Evolutionary conservation across 2,113 vertebrate genomes (phyloP).

Genomic region (Heterotis niloticus): DNA sequence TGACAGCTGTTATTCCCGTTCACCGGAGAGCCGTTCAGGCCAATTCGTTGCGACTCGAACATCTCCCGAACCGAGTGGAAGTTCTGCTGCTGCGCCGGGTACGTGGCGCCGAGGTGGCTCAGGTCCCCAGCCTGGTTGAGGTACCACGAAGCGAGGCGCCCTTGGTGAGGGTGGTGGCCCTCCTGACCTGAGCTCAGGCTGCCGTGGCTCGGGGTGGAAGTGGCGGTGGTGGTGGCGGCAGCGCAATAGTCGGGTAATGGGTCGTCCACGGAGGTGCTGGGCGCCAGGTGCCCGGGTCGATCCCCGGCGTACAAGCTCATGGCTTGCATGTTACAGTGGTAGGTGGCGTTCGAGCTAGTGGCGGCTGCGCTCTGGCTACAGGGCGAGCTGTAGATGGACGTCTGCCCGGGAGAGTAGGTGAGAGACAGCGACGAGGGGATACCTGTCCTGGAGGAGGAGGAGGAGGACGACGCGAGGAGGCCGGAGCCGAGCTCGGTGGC

Average conservation of each 20-base stretch:
- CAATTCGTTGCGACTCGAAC: constrained; percentile 85
- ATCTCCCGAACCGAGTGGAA: constrained; percentile 88
- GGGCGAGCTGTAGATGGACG: constrained; percentile 78
- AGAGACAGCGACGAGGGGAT: constrained; percentile 78
- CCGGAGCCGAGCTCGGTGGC: constrained; percentile 69
- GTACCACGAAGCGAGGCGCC: constrained; percentile 86
- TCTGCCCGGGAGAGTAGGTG: constrained; percentile 79
- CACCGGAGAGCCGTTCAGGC: constrained; percentile 81
- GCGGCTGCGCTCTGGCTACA: constrained; percentile 77
- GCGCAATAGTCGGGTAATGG: constrained; percentile 80
- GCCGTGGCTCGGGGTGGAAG: constrained; percentile 69
- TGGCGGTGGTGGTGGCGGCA: constrained; percentile 74
- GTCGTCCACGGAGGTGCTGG: constrained; percentile 75
- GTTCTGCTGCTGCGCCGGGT: constrained; percentile 85
- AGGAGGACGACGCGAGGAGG: too few relatives aligned
- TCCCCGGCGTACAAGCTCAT: constrained; percentile 89
- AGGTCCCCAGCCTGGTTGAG: constrained; percentile 84
- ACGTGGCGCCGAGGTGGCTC: constrained; percentile 77
- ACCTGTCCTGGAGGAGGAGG: constrained; percentile 73
- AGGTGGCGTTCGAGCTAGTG: constrained; percentile 76
- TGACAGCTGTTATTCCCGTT: constrained; percentile 92
- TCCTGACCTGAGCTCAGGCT: constrained; percentile 73
- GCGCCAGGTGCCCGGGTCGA: constrained; percentile 67
- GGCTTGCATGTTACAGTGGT: constrained; percentile 94
- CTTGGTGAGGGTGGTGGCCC: constrained; percentile 75